Base-by-base conservation (phyloP, 2,888 invertebrate species). In the Macaria notata region DNA sequence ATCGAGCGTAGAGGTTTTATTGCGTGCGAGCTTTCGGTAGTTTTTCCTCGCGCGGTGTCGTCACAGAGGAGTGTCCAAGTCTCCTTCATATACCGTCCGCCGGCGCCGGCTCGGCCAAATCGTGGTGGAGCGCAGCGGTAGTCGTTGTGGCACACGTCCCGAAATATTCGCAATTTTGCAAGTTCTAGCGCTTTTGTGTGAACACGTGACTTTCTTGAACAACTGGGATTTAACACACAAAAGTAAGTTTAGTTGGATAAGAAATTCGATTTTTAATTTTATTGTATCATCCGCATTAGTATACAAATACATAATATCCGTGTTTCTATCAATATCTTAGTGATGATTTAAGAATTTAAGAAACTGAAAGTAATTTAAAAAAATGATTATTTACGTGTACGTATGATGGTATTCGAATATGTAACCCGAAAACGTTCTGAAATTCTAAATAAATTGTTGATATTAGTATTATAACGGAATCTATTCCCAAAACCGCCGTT, bases 61-160 rank as follows among this genome's bases (percentile, higher is more conserved):
- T 68, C 72, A 69, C 51, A 56, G 61, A 59, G 63, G 63, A 63
- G 70, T 67, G 65, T 65, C 64, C 52, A 55, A 59, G 56, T 50
- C 44, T 63, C 64, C 65, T 70, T 66, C 78, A 77, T 76, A 79
- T 69, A 78, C 69, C 55, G 59, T 60, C 52, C 19, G 50, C 56
- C 56, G 62, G 59, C 59, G 54, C 50, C 59, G 46, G 63, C 61
- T 62, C 61, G 60, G 70, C 72, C 82, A 84, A 79, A 78, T 65
- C 78, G 82, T 79, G 79, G 75, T 76, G 48, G 78, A 82, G 78
- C 83, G 78, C 77, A 75, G 81, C 69, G 63, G 63, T 33, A 73
- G 62, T 33, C 65, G 77, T 75, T 71, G 76, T 69, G 78, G 79
- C 78, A 67, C 73, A 71, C 73, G 75, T 62, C 59, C 48, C 33